Conservation (phyloP, 1,140 invertebrate species). For the Ceratitis capitata region DNA sequence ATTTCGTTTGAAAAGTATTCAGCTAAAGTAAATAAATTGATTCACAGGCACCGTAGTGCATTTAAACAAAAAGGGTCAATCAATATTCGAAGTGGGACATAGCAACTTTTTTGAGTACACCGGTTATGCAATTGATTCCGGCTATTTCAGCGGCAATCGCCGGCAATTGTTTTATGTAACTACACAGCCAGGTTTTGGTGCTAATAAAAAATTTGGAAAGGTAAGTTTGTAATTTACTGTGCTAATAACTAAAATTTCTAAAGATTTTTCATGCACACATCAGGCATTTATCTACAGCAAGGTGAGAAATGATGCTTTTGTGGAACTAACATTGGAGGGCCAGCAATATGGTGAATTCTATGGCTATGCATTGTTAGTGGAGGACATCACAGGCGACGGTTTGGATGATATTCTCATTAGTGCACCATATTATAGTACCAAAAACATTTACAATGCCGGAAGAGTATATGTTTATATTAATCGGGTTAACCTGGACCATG, state of each 20-base stretch:
- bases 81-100: too few species aligned
- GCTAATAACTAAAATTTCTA: too few species aligned
- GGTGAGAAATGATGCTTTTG: too few species aligned
- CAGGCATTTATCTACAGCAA: neutral
- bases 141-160: slow-evolving; percentile 35
- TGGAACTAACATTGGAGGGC: slow-evolving; percentile 61
- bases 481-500: slow-evolving; percentile 50
- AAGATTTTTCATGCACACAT: neutral
- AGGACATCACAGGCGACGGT: slow-evolving; percentile 76
- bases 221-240: slow-evolving; percentile 28
- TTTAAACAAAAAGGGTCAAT: too few species aligned
- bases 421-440: slow-evolving; percentile 72
- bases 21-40: too few species aligned
- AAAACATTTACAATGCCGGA: slow-evolving; percentile 67
- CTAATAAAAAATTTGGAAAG: too few species aligned
- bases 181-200: slow-evolving; percentile 42
- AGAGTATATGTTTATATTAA: slow-evolving; percentile 68
- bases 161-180: slow-evolving; percentile 44
- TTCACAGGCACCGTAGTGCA: too few species aligned
- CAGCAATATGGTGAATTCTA: slow-evolving; percentile 78
- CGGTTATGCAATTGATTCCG: slow-evolving; percentile 46
- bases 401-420: slow-evolving; percentile 78
- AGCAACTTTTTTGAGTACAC: too few species aligned
- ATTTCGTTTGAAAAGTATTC: neutral
- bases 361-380: slow-evolving; percentile 72